Evolutionary conservation across 2,888 invertebrate species (phyloP).

Genomic region (Tetranychus piercei): DNA sequence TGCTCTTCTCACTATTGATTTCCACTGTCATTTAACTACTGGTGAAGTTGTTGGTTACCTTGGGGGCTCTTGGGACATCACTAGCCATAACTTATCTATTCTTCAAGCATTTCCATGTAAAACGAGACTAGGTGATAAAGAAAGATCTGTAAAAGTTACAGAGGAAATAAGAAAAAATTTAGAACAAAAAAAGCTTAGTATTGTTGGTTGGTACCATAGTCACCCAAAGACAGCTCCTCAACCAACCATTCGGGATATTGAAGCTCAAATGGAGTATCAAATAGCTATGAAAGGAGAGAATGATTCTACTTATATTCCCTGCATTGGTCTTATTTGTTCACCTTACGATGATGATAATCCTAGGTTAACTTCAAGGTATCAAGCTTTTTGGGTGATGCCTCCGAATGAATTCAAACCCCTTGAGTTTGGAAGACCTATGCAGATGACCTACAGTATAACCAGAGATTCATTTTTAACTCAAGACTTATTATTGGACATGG

Average conservation of each 20-base stretch:
- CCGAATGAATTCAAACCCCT: constrained; percentile 77
- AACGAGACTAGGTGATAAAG: constrained; percentile 56
- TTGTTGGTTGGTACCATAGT: constrained; percentile 90
- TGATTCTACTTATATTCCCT: constrained; percentile 78
- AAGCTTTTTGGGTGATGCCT: constrained; percentile 74
- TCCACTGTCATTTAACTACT: constrained; percentile 80
- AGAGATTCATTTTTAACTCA: constrained; percentile 62
- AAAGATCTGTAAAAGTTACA: constrained; percentile 41
- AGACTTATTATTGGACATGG: constrained; percentile 64
- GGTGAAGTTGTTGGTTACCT: constrained; percentile 89
- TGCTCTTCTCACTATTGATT: constrained; percentile 67
- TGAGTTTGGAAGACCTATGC: constrained; percentile 78
- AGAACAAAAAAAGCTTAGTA: constrained; percentile 55
- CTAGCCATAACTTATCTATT: constrained; percentile 66
- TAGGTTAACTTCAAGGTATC: constrained; percentile 23
- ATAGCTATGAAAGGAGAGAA: constrained; percentile 78
- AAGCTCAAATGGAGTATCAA: constrained; percentile 81
- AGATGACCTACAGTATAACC: constrained; percentile 62
- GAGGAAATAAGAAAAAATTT: constrained; percentile 38
- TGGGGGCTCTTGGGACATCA: constrained; percentile 84
- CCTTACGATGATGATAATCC: constrained; percentile 24
- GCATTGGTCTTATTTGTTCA: constrained; percentile 68
- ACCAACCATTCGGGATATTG: constrained; percentile 59
- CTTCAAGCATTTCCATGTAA: constrained; percentile 75
- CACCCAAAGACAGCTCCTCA: constrained; percentile 55